A percentile compares a stretch with the other conserved stretches of the same genome.
Evolutionary conservation across 2,888 invertebrate species (phyloP).

Genomic region (Andricus curvator): DNA sequence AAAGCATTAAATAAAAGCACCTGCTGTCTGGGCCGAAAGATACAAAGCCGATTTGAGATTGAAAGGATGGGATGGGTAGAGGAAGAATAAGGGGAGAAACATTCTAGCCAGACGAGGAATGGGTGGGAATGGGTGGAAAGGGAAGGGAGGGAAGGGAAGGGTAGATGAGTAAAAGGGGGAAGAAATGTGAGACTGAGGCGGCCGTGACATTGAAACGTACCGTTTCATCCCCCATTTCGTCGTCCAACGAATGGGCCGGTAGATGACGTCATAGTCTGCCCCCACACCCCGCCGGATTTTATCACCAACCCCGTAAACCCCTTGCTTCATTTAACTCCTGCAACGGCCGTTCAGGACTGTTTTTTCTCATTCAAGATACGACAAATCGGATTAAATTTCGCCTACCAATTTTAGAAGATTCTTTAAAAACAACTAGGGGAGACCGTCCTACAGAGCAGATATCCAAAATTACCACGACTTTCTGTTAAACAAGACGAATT

Average conservation of each 20-base stretch:
- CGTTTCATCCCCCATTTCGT: slow-evolving; percentile 58
- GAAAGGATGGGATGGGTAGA: not conserved
- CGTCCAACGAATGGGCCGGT: slow-evolving; percentile 55
- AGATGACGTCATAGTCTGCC: slow-evolving; percentile 48
- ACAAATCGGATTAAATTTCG: not conserved
- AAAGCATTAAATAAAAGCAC: no score
- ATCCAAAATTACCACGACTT: no score
- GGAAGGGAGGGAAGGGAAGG: not conserved
- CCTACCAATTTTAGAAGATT: not conserved
- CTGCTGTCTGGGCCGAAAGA: not conserved
- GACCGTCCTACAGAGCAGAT: no score
- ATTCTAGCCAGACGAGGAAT: slow-evolving; percentile 1
- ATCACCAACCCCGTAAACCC: slow-evolving; percentile 6
- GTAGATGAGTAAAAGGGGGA: slow-evolving; percentile 15
- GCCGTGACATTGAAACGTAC: slow-evolving; percentile 63
- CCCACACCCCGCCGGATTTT: slow-evolving; percentile 2
- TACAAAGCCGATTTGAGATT: not conserved
- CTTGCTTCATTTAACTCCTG: not conserved
- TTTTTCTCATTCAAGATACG: not conserved
- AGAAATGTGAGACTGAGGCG: slow-evolving; percentile 44
- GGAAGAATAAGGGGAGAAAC: slow-evolving; percentile 26
- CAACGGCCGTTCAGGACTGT: not conserved
- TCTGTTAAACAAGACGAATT: no score
- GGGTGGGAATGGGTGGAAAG: not conserved
- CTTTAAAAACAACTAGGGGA: no score